Evolutionary conservation across 2,888 invertebrate genomes (phyloP).

Genomic region (Apotomis turbidana): DNA sequence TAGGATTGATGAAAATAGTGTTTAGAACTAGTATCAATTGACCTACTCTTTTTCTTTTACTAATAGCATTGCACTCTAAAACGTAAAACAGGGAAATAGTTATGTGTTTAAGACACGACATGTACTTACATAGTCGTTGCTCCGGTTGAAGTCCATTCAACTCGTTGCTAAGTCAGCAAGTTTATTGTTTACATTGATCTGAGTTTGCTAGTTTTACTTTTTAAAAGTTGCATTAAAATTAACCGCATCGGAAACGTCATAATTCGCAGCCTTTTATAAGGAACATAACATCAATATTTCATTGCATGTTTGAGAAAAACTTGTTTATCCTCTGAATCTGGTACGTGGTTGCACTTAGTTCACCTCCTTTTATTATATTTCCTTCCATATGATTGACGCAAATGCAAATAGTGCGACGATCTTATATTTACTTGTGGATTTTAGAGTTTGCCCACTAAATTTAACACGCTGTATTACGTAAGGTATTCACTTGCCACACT

Average conservation of each 20-base stretch:
- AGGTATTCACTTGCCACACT: constrained; percentile 17
- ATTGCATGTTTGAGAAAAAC: too few species aligned
- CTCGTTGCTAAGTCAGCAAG: constrained; percentile 8
- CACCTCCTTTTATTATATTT: constrained; percentile 21
- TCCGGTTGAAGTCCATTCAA: constrained; percentile 13
- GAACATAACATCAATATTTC: background rate
- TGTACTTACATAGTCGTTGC: background rate
- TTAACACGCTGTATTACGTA: constrained; percentile 24
- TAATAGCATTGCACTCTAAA: too few species aligned
- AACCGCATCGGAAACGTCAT: too few species aligned
- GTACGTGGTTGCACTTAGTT: background rate
- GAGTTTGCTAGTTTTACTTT: background rate
- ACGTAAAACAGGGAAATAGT: too few species aligned
- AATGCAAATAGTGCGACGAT: constrained; percentile 23
- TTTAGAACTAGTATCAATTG: too few species aligned
- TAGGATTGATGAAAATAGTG: too few species aligned
- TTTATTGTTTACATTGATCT: background rate
- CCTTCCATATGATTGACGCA: constrained; percentile 21
- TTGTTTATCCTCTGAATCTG: constrained; percentile 3
- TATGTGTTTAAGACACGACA: too few species aligned
- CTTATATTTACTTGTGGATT: constrained; percentile 35
- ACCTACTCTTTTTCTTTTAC: too few species aligned
- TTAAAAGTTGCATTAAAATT: background rate
- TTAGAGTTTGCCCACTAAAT: constrained; percentile 25
- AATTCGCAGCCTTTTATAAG: background rate